These are phyloP conservation scores for Dolichomitus sp. DNA, from an alignment of 2,888 invertebrate genomes.

Conservation along the genomic window DNA sequence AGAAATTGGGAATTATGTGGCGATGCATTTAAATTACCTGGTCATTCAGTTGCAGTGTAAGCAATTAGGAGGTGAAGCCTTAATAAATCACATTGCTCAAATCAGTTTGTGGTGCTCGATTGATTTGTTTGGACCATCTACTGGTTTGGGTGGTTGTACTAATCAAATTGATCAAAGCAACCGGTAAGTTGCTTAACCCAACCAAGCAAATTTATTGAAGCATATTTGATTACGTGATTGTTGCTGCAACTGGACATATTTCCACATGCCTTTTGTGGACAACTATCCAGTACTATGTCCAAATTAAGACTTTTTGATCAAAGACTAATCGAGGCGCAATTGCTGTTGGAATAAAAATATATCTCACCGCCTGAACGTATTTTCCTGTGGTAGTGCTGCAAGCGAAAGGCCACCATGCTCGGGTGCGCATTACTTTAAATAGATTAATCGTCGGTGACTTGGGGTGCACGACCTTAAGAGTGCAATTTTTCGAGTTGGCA, in stretches of 20 bases:
- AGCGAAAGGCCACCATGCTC: conserved; percentile 91
- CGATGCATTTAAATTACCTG: not conserved
- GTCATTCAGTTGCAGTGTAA: not conserved
- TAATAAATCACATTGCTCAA: too few relatives aligned
- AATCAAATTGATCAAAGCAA: not conserved
- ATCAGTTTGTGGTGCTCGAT: too few relatives aligned
- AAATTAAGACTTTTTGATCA: not conserved
- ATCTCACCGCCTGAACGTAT: conserved; percentile 80
- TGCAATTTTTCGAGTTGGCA: conserved; percentile 86
- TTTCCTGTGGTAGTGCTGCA: conserved; percentile 77
- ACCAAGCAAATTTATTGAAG: not conserved
- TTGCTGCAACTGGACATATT: too few relatives aligned
- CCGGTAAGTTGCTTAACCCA: not conserved
- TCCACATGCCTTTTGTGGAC: too few relatives aligned
- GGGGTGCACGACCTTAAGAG: conserved; percentile 84
- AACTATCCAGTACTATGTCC: not conserved
- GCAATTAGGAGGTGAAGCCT: not conserved
- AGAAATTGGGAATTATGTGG: not conserved
- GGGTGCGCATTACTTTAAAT: conserved; percentile 88
- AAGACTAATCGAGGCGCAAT: not conserved
- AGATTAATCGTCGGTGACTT: conserved; percentile 88
- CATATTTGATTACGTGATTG: not conserved
- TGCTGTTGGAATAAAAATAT: not conserved
- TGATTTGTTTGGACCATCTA: too few relatives aligned
- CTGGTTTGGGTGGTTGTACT: too few relatives aligned